Evolutionary conservation across 2,888 invertebrate species (phyloP).

Genomic region (Ornithoptera priamus): DNA sequence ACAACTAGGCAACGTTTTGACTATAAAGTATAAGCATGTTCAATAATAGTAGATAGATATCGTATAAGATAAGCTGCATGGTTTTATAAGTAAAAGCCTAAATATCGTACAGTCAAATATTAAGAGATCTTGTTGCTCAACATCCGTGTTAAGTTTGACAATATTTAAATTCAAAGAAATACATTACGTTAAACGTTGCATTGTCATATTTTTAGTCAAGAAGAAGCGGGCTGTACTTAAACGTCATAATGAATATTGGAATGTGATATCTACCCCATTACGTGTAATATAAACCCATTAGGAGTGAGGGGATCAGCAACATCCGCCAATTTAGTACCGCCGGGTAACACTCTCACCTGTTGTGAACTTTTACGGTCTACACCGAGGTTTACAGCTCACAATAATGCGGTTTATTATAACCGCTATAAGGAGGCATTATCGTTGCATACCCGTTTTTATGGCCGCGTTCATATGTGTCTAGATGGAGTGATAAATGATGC

Average conservation of each 20-base stretch:
- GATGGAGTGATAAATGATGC: conserved; percentile 31
- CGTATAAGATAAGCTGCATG: no score
- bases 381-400: conserved; percentile 34
- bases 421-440: conserved; percentile 27
- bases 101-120: no score
- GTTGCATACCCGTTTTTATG: conserved; percentile 23
- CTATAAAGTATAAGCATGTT: no score
- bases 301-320: conserved; percentile 27
- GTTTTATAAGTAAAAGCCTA: no score
- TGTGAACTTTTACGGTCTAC: conserved; percentile 47
- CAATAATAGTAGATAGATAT: no score
- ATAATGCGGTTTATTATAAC: conserved; percentile 32
- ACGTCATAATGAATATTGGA: not conserved
- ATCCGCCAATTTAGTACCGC: conserved; percentile 35
- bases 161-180: not conserved
- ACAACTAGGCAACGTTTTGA: no score
- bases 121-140: no score
- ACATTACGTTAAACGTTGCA: not conserved
- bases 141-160: no score
- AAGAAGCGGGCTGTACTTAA: not conserved
- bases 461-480: conserved; percentile 19
- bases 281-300: conserved; percentile 28
- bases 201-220: not conserved
- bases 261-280: conserved; percentile 7
- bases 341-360: conserved; percentile 44